Evolutionary conservation across 2,113 vertebrate genomes (phyloP).

Genomic region (Micronisus gabar): DNA sequence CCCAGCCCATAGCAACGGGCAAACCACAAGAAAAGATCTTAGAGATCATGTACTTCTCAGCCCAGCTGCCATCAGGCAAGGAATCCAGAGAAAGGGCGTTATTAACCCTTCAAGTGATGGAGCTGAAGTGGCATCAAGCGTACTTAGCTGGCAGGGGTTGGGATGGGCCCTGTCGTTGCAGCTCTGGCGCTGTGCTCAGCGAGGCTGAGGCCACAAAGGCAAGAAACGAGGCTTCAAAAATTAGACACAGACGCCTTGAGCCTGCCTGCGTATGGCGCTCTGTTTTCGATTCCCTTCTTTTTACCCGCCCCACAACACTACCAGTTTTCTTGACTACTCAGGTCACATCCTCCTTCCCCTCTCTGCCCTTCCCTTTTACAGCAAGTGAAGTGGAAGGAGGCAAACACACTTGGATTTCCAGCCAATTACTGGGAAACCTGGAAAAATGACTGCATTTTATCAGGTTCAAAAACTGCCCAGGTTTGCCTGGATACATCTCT

Average conservation of each 20-base stretch:
- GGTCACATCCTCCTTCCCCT: background rate
- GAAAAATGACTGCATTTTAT: background rate
- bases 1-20: constrained; percentile 13
- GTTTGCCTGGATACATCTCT: background rate
- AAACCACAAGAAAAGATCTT: constrained; percentile 33
- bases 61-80: background rate
- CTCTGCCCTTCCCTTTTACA: background rate
- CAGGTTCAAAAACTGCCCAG: background rate
- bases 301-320: background rate
- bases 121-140: background rate
- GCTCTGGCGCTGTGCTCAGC: background rate
- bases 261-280: fast-evolving
- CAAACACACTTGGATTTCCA: background rate
- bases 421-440: background rate
- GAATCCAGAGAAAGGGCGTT: background rate
- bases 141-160: background rate
- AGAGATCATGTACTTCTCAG: background rate
- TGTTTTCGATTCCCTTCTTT: background rate
- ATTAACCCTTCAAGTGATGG: background rate
- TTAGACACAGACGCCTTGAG: fast-evolving
- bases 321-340: background rate
- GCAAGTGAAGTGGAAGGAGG: background rate
- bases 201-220: background rate
- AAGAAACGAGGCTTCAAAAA: background rate
- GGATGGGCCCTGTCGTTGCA: background rate